These are phyloP conservation scores for Archocentrus centrarchus DNA, from an alignment of 2,113 vertebrate genomes.

Conservation along the genomic window DNA sequence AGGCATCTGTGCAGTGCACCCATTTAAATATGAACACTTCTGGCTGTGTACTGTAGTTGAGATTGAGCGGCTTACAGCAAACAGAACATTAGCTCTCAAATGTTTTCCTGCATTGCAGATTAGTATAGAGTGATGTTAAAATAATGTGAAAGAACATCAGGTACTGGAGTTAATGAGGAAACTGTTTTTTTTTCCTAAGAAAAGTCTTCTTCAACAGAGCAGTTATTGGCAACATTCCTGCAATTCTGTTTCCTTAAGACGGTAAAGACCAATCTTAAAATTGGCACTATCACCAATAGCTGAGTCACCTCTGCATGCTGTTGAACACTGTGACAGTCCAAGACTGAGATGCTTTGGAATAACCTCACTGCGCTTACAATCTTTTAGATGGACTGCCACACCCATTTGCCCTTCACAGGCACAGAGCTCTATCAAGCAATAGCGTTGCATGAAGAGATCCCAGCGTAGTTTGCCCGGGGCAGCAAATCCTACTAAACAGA, in stretches of 20 bases:
- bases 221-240: constrained; percentile 3
- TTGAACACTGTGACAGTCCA: constrained; percentile 33
- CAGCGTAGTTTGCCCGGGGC: constrained; percentile 50
- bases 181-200: neutral
- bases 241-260: constrained; percentile 9
- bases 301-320: constrained; percentile 61
- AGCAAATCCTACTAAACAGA: constrained; percentile 52
- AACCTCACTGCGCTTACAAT: constrained; percentile 21
- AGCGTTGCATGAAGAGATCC: constrained; percentile 48
- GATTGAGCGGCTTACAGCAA: neutral
- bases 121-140: neutral
- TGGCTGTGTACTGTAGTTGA: neutral
- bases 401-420: constrained; percentile 43
- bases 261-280: neutral
- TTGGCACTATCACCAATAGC: constrained; percentile 34
- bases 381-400: constrained; percentile 43
- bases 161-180: neutral
- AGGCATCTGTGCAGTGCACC: neutral
- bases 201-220: constrained; percentile 5
- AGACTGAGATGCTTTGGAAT: constrained; percentile 42
- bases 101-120: constrained; percentile 4
- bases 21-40: neutral
- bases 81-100: constrained; percentile 2
- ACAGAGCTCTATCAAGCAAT: constrained; percentile 32
- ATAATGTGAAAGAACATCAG: neutral